Evolutionary conservation across 1,140 invertebrate species (phyloP).

Genomic region (Trichogramma pretiosum): DNA sequence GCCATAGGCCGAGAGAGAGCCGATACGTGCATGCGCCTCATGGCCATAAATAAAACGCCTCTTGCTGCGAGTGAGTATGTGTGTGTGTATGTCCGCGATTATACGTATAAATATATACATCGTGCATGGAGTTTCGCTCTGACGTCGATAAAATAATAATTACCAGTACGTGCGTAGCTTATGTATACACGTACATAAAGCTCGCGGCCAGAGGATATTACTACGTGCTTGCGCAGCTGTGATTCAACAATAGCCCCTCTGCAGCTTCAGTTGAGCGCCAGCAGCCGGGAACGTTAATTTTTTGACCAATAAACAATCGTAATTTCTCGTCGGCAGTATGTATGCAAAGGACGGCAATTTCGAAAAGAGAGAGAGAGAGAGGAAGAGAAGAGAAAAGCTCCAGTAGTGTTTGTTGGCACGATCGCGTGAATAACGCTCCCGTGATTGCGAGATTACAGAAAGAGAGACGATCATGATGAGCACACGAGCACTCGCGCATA

Average conservation of each 20-base stretch:
- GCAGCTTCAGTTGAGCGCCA: too few species aligned
- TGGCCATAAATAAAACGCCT: slow-evolving; percentile 5
- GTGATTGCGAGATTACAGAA: background rate
- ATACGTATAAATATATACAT: background rate
- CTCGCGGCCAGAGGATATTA: too few species aligned
- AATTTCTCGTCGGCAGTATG: slow-evolving; percentile 13
- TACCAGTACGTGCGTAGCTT: slow-evolving; percentile 15
- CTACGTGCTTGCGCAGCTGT: too few species aligned
- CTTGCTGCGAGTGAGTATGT: too few species aligned
- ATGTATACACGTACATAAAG: too few species aligned
- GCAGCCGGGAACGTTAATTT: slow-evolving; percentile 43
- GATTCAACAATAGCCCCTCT: too few species aligned
- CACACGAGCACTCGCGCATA: too few species aligned
- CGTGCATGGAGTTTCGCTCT: slow-evolving; percentile 12
- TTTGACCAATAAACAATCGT: slow-evolving; percentile 41
- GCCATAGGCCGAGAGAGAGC: too few species aligned
- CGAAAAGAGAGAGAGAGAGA: too few species aligned
- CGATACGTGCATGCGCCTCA: background rate
- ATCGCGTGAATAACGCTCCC: too few species aligned
- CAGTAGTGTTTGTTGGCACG: background rate
- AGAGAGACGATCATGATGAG: background rate
- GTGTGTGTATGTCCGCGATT: too few species aligned
- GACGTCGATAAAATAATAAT: slow-evolving; percentile 41
- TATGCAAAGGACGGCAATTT: background rate
- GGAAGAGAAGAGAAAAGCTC: too few species aligned